Conservation (phyloP, 2,888 invertebrate genomes). For the Phymatocera aterrima region DNA sequence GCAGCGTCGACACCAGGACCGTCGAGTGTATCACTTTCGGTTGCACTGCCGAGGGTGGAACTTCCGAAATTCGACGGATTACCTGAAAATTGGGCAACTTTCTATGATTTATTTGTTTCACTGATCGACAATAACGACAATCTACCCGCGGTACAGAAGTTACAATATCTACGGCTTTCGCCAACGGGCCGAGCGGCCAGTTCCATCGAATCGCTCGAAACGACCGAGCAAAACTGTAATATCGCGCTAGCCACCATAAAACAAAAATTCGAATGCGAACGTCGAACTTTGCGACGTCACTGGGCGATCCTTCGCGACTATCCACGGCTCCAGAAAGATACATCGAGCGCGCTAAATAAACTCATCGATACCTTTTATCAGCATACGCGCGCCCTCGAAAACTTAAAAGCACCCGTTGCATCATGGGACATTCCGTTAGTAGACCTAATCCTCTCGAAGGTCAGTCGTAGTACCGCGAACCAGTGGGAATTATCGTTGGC, state of each 20-base stretch:
- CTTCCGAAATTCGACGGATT: constrained; percentile 52
- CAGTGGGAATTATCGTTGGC: constrained; percentile 41
- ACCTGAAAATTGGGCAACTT: constrained; percentile 49
- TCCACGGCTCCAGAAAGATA: constrained; percentile 33
- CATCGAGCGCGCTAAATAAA: neutral
- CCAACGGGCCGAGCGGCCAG: constrained; percentile 44
- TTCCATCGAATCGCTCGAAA: constrained; percentile 47
- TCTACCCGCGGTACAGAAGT: constrained; percentile 50
- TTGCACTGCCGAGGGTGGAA: constrained; percentile 46
- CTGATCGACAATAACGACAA: constrained; percentile 50
- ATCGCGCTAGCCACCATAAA: constrained; percentile 45
- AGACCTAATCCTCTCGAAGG: constrained; percentile 41
- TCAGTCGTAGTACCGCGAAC: constrained; percentile 33
- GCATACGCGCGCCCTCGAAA: constrained; percentile 33
- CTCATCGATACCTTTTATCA: constrained; percentile 40
- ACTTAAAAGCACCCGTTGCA: constrained; percentile 32
- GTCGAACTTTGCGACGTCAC: constrained; percentile 49
- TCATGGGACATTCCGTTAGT: constrained; percentile 43
- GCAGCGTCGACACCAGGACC: neutral
- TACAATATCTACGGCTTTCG: constrained; percentile 50
- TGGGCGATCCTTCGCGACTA: constrained; percentile 47
- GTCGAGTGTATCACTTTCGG: too few species aligned
- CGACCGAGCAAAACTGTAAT: constrained; percentile 46
- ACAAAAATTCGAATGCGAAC: constrained; percentile 44
- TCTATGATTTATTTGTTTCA: constrained; percentile 45